phyloP scores from a whole-genome alignment of 2,888 invertebrate genomes.

The Phlogophora meticulosa region DNA sequence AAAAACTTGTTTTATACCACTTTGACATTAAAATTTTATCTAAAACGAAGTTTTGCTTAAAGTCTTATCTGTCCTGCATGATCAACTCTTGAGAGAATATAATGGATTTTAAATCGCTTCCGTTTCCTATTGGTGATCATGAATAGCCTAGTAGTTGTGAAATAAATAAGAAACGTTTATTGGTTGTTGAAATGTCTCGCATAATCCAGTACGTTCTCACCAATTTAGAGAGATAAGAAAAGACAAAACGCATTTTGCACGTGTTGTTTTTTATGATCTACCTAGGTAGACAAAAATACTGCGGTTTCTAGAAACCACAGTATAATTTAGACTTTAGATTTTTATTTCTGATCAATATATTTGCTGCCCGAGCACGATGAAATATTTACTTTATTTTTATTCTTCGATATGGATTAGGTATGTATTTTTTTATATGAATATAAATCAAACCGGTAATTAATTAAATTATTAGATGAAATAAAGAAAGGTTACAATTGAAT shows the following conservation, averaged over 20 bases:
- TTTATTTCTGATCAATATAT: neutral
- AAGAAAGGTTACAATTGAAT: too few relatives aligned
- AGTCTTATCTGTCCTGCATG: neutral
- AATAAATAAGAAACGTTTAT: neutral
- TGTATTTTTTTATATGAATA: too few relatives aligned
- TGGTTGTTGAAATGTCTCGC: too few relatives aligned
- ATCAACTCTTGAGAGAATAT: neutral
- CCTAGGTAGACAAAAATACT: too few relatives aligned
- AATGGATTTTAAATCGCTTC: slow-evolving; percentile 1
- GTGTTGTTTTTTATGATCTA: neutral
- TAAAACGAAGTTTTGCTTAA: neutral
- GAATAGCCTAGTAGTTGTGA: neutral
- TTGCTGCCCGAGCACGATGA: neutral
- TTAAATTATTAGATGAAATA: too few relatives aligned
- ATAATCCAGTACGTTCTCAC: neutral
- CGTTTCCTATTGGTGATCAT: neutral
- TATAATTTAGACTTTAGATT: neutral
- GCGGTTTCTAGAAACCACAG: neutral
- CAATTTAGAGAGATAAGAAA: slow-evolving; percentile 3
- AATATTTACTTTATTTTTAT: neutral
- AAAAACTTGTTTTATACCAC: too few relatives aligned
- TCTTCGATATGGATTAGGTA: neutral
- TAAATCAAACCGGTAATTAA: too few relatives aligned
- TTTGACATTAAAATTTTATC: neutral
- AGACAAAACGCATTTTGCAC: neutral